Percentiles rank a stretch among this genome's conserved stretches.
phyloP scores from a whole-genome alignment of 2,888 invertebrate genomes.

The Conus canariensis region DNA sequence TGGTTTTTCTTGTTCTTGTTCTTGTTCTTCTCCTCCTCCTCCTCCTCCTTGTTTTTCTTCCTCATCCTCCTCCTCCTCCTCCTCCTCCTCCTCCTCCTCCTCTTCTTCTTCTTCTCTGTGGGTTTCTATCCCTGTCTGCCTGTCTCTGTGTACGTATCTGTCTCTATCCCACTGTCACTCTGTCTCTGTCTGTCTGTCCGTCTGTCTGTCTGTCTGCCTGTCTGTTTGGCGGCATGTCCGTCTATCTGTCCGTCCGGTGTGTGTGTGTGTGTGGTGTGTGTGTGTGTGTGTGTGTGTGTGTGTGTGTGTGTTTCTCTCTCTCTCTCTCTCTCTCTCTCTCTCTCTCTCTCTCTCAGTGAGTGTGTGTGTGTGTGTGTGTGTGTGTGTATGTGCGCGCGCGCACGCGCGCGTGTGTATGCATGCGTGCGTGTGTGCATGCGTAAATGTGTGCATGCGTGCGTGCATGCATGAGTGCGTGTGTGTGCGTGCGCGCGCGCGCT shows the following conservation, averaged over 20 bases:
- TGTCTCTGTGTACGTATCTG: neutral
- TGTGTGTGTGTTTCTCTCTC: neutral
- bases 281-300: neutral
- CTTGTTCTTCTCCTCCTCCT: too few species aligned
- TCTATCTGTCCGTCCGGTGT: neutral
- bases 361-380: constrained; percentile 10
- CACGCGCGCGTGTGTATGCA: neutral
- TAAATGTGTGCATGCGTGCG: neutral
- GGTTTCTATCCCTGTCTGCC: neutral
- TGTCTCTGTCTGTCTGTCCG: too few species aligned
- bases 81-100: too few species aligned
- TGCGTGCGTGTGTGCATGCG: neutral
- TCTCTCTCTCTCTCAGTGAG: neutral
- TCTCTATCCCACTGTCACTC: neutral
- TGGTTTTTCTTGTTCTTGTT: too few species aligned
- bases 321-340: neutral
- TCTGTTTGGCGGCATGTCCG: neutral
- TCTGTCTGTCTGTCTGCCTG: neutral
- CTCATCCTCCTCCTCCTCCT: too few species aligned
- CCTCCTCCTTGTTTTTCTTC: too few species aligned
- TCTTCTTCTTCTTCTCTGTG: too few species aligned
- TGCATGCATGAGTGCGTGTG: neutral
- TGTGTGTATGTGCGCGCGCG: neutral
- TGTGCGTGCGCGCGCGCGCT: neutral
- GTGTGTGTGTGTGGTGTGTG: constrained; percentile 5